Evolutionary conservation across 1,140 invertebrate species (phyloP), one percentile per base, ranked within the genome.

Genomic region (Drosophila oshimai): DNA sequence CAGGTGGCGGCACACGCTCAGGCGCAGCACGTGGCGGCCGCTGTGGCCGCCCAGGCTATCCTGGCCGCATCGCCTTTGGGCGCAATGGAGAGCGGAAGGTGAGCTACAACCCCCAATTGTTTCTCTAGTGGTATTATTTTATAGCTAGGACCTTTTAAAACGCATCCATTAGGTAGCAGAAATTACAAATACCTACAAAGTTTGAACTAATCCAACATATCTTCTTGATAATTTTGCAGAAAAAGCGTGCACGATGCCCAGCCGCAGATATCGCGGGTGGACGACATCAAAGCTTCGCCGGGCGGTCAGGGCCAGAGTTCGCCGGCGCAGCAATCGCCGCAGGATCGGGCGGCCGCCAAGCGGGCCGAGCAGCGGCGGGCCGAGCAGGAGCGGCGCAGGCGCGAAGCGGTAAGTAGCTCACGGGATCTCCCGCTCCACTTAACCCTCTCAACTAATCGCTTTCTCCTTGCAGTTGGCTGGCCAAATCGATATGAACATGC

Each of bases 401-500:
- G 97, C 74, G 97, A 98, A 94, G 97, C 97, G 83, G 97, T 98
- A 92, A 95, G 95, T 78, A 2, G 0, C 1, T 0, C 4, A 0
- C 5, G 0, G 0, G 0, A 1, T 28, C 1, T 29, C 10, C 22
- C 1, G 22, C 0, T n/a, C 2, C 7, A 12, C 4, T 44, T 0
- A 6, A 33, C 39, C 39, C 1, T 18, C 0, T 22, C 13, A 37
- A 20, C 7, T 1, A 45, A 15, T 18, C n/a, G 7, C 0, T n/a
- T 5, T 10, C 15, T 10, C 9, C 33, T 26, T 95, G 47, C 94
- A 98, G 97, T 95, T 97, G 95, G 97, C 97, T 49, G 95, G 96
- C 50, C 96, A 97, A 92, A 99, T 99, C 89, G 98, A 99, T 91
- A 98, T 99, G 97, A 99, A 98, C 92, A 95, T 97, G 94, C 98